phyloP scores from a whole-genome alignment of 1,140 invertebrate species.

The Neelides sp. region DNA sequence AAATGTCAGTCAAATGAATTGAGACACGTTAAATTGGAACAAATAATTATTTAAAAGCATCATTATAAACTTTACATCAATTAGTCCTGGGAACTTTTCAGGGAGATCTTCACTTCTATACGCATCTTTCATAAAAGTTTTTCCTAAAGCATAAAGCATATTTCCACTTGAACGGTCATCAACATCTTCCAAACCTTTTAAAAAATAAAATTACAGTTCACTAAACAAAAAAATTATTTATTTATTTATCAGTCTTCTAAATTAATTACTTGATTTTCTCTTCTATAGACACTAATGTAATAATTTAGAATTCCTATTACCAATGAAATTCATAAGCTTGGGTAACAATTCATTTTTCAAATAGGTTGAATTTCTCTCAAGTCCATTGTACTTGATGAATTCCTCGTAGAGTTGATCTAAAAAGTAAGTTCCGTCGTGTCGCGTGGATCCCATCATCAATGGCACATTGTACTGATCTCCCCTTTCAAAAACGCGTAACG shows the following conservation, averaged over 20 bases:
- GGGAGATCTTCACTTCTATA: not conserved
- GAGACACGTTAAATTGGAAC: not conserved
- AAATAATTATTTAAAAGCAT: not conserved
- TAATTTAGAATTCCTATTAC: no score
- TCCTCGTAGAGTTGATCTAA: slow-evolving; percentile 5
- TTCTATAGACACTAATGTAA: no score
- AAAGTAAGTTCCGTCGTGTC: not conserved
- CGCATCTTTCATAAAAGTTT: not conserved
- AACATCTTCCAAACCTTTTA: not conserved
- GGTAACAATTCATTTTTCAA: not conserved
- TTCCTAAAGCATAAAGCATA: not conserved
- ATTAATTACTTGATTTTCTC: no score
- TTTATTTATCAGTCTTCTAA: not conserved
- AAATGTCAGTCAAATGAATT: no score
- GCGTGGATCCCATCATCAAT: not conserved
- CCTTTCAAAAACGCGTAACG: not conserved
- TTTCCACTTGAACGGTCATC: slow-evolving; percentile 4
- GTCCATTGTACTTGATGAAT: not conserved
- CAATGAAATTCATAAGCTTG: not conserved
- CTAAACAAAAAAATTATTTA: not conserved
- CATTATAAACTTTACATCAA: not conserved
- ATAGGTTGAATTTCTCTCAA: not conserved
- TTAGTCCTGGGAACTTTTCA: slow-evolving; percentile 1
- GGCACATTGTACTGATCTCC: not conserved
- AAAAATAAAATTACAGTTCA: not conserved